Evolutionary conservation across 1,140 invertebrate species (phyloP).

Genomic region (Bombus turneri): DNA sequence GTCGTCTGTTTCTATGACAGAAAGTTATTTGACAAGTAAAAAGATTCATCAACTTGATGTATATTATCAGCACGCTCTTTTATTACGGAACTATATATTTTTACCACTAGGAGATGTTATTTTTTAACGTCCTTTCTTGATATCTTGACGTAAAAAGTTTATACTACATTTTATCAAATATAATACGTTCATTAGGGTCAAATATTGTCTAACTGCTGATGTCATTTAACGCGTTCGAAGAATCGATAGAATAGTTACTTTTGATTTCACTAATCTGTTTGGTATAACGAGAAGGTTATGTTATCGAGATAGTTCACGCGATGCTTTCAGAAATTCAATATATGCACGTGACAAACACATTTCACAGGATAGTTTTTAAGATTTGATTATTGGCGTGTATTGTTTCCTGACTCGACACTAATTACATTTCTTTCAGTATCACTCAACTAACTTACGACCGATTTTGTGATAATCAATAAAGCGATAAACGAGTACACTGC

Average conservation of each 20-base stretch:
- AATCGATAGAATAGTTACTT: constrained; percentile 6
- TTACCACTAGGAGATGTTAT: neutral
- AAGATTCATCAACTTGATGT: neutral
- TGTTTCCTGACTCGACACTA: neutral
- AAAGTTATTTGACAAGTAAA: neutral
- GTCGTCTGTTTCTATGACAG: no score
- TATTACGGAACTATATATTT: neutral
- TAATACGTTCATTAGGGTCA: neutral
- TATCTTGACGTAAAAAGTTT: neutral
- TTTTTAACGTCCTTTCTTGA: neutral
- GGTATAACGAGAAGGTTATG: no score
- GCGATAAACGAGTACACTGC: neutral
- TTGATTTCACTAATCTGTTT: neutral
- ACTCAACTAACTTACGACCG: neutral
- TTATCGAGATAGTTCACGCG: neutral
- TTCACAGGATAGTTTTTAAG: neutral
- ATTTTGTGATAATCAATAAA: neutral
- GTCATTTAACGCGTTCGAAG: neutral
- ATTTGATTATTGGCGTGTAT: neutral
- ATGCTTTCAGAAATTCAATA: neutral
- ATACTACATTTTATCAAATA: neutral
- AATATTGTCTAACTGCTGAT: neutral
- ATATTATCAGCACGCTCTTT: neutral
- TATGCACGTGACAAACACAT: neutral
- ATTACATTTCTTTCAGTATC: neutral